Evolutionary conservation across 2,797 vertebrate genomes (phyloP).

Genomic region (Xenentodon cancila): DNA sequence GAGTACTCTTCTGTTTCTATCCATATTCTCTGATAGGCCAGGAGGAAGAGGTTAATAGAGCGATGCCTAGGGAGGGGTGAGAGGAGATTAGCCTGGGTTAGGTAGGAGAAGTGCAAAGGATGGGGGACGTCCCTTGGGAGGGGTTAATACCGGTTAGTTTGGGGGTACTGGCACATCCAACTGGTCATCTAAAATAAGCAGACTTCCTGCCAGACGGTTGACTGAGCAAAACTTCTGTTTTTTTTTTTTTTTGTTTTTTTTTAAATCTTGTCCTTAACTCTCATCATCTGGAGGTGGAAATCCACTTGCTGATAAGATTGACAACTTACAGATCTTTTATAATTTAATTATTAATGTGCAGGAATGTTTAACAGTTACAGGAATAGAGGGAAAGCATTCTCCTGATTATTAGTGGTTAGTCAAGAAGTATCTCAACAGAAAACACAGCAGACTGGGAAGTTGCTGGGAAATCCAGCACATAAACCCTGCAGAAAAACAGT

Average conservation of each 20-base stretch:
- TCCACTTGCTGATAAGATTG: neutral
- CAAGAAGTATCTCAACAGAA: too few species aligned
- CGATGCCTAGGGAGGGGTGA: conserved; percentile 93
- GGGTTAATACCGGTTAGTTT: conserved; percentile 83
- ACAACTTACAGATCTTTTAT: too few species aligned
- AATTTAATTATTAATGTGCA: neutral
- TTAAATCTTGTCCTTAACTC: neutral
- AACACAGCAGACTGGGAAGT: too few species aligned
- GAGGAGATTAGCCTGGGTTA: conserved; percentile 90
- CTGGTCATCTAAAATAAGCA: conserved; percentile 80
- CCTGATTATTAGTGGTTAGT: neutral
- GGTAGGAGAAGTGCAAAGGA: conserved; percentile 74
- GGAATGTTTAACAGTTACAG: neutral
- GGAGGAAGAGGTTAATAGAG: conserved; percentile 99
- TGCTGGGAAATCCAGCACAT: too few species aligned
- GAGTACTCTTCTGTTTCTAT: conserved; percentile 99
- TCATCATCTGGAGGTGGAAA: neutral
- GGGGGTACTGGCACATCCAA: conserved; percentile 83
- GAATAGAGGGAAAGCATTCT: neutral
- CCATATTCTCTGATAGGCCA: conserved; percentile 99
- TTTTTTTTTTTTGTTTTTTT: neutral
- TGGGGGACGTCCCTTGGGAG: conserved; percentile 69
- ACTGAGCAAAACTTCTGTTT: neutral
- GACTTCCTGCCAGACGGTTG: conserved; percentile 1
- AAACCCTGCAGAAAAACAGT: too few species aligned